These are phyloP conservation scores for Sigmodon hispidus DNA, from an alignment of 2,113 vertebrate genomes.

Conservation along the genomic window DNA sequence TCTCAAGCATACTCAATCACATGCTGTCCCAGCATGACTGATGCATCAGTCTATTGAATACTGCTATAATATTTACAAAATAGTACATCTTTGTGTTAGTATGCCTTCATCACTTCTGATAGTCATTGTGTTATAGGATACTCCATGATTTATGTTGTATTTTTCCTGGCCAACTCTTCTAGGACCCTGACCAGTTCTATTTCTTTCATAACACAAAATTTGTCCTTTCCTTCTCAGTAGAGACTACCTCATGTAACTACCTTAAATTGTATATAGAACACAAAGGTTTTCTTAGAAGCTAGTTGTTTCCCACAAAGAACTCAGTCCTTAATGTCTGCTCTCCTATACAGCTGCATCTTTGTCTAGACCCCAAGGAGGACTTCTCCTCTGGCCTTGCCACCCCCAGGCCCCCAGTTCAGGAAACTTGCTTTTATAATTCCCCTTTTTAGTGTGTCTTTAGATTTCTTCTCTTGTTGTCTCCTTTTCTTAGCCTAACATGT, in stretches of 20 bases:
- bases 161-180: not conserved
- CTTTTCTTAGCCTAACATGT: not conserved
- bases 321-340: not conserved
- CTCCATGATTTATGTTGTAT: not conserved
- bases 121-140: not conserved
- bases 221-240: not conserved
- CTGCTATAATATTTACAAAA: not conserved
- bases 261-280: not conserved
- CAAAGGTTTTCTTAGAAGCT: not conserved
- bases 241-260: not conserved
- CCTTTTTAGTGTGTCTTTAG: not conserved
- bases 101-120: not conserved
- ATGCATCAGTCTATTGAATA: not conserved
- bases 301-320: not conserved
- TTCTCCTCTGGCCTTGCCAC: not conserved
- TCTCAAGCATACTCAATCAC: not conserved
- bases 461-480: not conserved
- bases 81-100: not conserved
- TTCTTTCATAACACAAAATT: not conserved
- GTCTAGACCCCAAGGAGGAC: not conserved
- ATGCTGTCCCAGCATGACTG: no score
- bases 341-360: not conserved
- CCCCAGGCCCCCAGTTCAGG: not conserved
- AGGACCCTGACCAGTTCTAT: not conserved
- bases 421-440: not conserved